Evolutionary conservation across 2,797 vertebrate genomes (phyloP), one percentile per base, ranked within the genome.

Genomic region (Coendou prehensilis): DNA sequence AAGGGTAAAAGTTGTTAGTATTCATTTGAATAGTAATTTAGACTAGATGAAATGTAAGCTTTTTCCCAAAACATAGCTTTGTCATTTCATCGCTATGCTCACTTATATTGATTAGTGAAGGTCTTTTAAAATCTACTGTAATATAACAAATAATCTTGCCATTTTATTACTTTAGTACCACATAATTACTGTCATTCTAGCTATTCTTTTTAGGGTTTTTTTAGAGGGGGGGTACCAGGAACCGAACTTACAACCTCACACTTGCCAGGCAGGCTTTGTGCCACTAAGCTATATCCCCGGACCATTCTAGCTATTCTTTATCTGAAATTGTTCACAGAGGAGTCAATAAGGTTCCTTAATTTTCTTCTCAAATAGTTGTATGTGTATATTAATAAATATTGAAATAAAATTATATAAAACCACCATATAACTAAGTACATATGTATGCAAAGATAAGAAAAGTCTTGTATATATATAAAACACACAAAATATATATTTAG

Each of bases 11-110:
- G 50, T 37, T 52, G 1, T 78, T 61, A 67, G 9, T 28, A 88
- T 73, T 93, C 7, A 75, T 57, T 87, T 87, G 50, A 9, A 64
- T 89, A 75, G 91, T 85, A 41, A 14, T 37, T 93, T 83, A 85
- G 45, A 54, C 3, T 75, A 41, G 17, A 59, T 83, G 20, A 54
- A 14, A 88, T 95, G 22, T 71, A 69, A 54, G 8, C 13, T 86
- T 85, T 69, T 83, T 84, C 9, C 10, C n/a, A 67, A 92, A 95
- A 22, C 3, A n/a, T 5, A 92, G 13, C 17, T 23, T 92, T 61
- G 59, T 41, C 0, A 56, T 82, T 95, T 85, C 30, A 79, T 0
- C 5, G 57, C 1, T 23, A 61, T 37, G 28, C 41, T 94, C 50
- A 83, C 67, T 91, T 91, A 45, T 3, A 78, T 1, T 76, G 3